Percentiles rank a stretch among this genome's conserved stretches.
These are phyloP conservation scores for Sciurus vulgaris DNA, from an alignment of 2,797 vertebrate species.

Conservation along the genomic window DNA sequence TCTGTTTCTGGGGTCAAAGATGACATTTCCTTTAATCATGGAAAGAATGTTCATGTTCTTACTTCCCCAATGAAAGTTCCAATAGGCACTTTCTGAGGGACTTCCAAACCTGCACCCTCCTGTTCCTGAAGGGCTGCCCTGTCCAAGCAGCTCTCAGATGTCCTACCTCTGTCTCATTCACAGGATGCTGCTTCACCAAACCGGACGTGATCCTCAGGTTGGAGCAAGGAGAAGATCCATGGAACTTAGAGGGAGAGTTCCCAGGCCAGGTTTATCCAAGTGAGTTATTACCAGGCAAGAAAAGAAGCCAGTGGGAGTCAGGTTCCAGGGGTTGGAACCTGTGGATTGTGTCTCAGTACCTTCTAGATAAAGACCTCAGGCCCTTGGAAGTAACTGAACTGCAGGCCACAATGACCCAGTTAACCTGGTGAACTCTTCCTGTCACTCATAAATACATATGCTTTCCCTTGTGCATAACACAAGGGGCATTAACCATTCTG, in stretches of 20 bases:
- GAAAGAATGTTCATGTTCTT: neutral
- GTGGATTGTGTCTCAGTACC: neutral
- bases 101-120: neutral
- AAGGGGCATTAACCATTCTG: neutral
- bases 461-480: neutral
- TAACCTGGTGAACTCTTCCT: neutral
- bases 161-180: neutral
- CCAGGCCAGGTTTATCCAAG: neutral
- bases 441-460: neutral
- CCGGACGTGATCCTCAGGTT: neutral
- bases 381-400: neutral
- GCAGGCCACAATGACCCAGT: neutral
- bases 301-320: neutral
- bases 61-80: neutral
- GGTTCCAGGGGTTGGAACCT: neutral
- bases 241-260: neutral
- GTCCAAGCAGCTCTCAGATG: neutral
- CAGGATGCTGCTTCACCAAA: neutral
- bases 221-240: conserved; percentile 37
- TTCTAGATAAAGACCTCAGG: neutral
- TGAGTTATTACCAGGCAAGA: conserved; percentile 2
- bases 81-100: neutral
- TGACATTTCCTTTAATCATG: neutral
- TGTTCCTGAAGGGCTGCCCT: neutral
- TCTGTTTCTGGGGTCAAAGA: neutral